These are phyloP conservation scores for Eretmocerus hayati DNA, from an alignment of 2,888 invertebrate genomes.

Conservation along the genomic window DNA sequence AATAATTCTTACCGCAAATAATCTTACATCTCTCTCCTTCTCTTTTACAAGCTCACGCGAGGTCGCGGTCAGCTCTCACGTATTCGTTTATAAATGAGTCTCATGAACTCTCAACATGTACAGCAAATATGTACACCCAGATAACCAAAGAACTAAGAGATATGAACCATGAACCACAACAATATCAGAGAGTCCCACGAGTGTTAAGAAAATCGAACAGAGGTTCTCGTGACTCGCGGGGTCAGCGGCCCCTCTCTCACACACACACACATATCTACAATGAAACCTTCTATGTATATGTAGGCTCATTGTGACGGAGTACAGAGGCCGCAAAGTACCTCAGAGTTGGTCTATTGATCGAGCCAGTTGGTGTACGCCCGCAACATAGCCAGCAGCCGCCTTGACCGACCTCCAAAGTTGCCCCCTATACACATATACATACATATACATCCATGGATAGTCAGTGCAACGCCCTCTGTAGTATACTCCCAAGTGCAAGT, in stretches of 20 bases:
- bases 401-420: slow-evolving; percentile 42
- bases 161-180: no score
- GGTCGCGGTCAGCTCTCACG: no score
- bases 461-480: slow-evolving; percentile 10
- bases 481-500: slow-evolving; percentile 45
- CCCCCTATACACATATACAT: not conserved
- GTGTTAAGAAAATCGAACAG: slow-evolving; percentile 8
- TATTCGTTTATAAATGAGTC: slow-evolving; percentile 14
- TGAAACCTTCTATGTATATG: no score
- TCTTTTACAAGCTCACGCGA: no score
- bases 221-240: slow-evolving; percentile 20
- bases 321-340: slow-evolving; percentile 31
- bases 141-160: no score
- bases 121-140: no score
- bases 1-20: no score
- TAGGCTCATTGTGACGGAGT: no score
- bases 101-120: not conserved
- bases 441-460: no score
- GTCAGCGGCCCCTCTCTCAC: slow-evolving; percentile 30
- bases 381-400: slow-evolving; percentile 30
- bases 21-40: no score
- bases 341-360: slow-evolving; percentile 44
- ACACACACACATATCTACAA: not conserved
- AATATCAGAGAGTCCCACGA: slow-evolving; percentile 9
- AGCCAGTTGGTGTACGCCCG: slow-evolving; percentile 34